Evolutionary conservation across 2,113 vertebrate species (phyloP).

Genomic region (Xerus inauris): DNA sequence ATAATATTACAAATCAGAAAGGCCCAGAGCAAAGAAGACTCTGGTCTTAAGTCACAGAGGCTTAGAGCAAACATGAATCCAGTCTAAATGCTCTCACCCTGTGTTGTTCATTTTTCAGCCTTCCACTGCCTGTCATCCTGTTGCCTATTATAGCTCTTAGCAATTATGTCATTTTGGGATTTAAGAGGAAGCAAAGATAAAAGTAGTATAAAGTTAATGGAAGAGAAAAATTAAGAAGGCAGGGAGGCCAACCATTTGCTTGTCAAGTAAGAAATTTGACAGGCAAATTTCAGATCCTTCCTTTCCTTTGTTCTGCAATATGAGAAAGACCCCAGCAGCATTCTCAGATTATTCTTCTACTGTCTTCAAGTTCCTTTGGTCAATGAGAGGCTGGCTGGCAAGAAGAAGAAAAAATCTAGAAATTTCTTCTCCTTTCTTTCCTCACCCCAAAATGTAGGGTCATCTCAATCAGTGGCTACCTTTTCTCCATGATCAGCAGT

Average conservation of each 20-base stretch:
- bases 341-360: neutral
- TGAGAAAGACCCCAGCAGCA: neutral
- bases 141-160: neutral
- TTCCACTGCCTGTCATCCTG: neutral
- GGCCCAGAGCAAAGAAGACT: neutral
- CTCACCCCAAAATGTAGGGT: neutral
- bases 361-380: neutral
- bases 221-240: neutral
- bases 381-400: neutral
- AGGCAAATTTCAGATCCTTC: neutral
- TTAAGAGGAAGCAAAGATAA: neutral
- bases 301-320: neutral
- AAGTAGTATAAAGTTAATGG: neutral
- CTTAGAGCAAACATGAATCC: neutral
- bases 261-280: neutral
- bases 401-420: neutral
- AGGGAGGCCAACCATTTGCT: neutral
- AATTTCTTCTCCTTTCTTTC: neutral
- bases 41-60: neutral
- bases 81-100: neutral
- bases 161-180: neutral
- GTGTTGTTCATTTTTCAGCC: neutral
- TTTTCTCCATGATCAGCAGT: neutral
- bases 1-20: constrained; percentile 11
- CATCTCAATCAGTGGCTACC: neutral